These are phyloP conservation scores for Pasiphila rectangulata DNA, from an alignment of 2,888 invertebrate species.

Conservation along the genomic window DNA sequence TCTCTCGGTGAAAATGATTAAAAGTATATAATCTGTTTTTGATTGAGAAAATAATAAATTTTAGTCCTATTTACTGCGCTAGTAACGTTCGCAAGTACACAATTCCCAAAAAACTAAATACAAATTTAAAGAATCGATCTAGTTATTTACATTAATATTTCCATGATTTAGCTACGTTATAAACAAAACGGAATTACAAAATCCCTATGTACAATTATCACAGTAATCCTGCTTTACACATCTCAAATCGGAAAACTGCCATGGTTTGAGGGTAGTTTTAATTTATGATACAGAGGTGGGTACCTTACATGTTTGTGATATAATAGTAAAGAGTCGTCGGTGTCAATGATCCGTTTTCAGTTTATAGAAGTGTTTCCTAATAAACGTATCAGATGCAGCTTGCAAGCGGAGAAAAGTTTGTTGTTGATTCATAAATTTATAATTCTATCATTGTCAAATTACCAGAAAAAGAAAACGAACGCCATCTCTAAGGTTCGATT, in stretches of 20 bases:
- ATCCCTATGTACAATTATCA: constrained; percentile 68
- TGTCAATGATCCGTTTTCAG: too few species aligned
- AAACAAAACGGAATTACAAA: constrained; percentile 63
- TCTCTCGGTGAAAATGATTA: constrained; percentile 54
- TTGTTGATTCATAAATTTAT: too few species aligned
- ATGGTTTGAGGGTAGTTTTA: constrained; percentile 1
- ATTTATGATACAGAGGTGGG: constrained; percentile 11
- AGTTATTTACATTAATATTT: constrained; percentile 61
- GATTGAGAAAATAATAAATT: constrained; percentile 23
- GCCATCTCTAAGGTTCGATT: too few species aligned
- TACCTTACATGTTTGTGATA: constrained; percentile 2
- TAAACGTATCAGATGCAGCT: too few species aligned
- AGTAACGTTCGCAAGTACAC: constrained; percentile 22
- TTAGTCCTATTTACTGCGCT: neutral
- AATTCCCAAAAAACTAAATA: constrained; percentile 51
- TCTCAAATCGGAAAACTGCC: constrained; percentile 19
- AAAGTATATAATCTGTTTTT: constrained; percentile 42
- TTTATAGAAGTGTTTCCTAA: too few species aligned
- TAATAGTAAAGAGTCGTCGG: too few species aligned
- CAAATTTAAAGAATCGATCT: constrained; percentile 46
- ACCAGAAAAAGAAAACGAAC: too few species aligned
- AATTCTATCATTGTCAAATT: too few species aligned
- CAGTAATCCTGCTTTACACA: constrained; percentile 37
- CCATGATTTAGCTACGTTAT: constrained; percentile 65
- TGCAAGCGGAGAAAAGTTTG: too few species aligned